These are phyloP conservation scores for Atta colombica DNA, from an alignment of 1,140 invertebrate species.

Conservation along the genomic window DNA sequence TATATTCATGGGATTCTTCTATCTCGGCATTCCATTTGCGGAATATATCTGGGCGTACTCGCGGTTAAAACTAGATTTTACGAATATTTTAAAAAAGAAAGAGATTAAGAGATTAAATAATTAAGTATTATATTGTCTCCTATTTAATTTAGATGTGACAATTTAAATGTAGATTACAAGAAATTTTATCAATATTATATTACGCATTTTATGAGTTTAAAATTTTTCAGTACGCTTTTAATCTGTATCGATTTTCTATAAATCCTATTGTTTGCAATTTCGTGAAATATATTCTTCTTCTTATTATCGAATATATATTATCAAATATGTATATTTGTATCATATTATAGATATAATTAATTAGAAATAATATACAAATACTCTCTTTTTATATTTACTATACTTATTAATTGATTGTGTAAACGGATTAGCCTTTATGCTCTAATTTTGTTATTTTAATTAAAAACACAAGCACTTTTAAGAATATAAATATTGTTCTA, in stretches of 20 bases:
- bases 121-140: neutral
- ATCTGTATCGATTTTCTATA: neutral
- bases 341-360: neutral
- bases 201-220: neutral
- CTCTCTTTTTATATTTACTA: neutral
- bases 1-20: conserved; percentile 75
- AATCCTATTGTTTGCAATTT: neutral
- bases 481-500: conserved; percentile 15
- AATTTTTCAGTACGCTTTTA: neutral
- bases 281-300: neutral
- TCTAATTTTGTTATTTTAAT: neutral
- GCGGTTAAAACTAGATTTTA: neutral
- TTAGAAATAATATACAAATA: neutral
- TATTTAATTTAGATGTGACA: neutral
- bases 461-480: neutral
- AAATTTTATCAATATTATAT: neutral
- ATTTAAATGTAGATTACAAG: neutral
- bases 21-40: conserved; percentile 50
- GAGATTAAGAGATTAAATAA: neutral
- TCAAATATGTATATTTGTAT: neutral
- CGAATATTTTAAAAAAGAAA: neutral
- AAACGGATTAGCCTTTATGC: neutral
- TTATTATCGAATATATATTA: neutral
- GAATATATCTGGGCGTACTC: conserved; percentile 2
- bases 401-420: neutral